Conservation (phyloP, 1,140 invertebrate genomes). For the Eubasilissa regina region DNA sequence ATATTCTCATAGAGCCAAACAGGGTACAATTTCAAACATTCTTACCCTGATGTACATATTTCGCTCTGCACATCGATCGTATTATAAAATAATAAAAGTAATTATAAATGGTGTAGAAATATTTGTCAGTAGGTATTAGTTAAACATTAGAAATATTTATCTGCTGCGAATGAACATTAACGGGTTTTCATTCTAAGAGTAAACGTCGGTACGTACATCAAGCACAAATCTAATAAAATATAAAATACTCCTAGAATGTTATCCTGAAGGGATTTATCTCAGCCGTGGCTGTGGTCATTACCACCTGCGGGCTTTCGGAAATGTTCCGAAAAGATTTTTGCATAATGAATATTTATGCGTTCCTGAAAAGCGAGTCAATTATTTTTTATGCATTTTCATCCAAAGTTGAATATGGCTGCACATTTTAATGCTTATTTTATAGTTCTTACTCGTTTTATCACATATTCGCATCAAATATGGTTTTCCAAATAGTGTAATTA, state of each 20-base stretch:
- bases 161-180: too few species aligned
- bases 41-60: too few species aligned
- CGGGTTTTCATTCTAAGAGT: too few species aligned
- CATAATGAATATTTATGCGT: slow-evolving; percentile 40
- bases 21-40: too few species aligned
- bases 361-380: slow-evolving; percentile 39
- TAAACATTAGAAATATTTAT: too few species aligned
- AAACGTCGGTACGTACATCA: neutral
- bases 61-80: too few species aligned
- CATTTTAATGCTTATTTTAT: slow-evolving; percentile 34
- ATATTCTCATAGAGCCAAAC: too few species aligned
- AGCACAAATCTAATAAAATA: neutral
- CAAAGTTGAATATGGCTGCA: slow-evolving; percentile 29
- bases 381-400: slow-evolving; percentile 36
- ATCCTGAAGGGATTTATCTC: slow-evolving; percentile 8
- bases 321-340: slow-evolving; percentile 31
- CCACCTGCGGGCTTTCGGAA: slow-evolving; percentile 30
- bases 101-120: too few species aligned
- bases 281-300: neutral
- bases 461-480: slow-evolving; percentile 24
- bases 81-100: too few species aligned
- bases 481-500: slow-evolving; percentile 9
- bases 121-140: too few species aligned
- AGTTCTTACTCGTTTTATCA: slow-evolving; percentile 15
- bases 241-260: slow-evolving; percentile 7